Evolutionary conservation across 2,888 invertebrate species (phyloP).

Genomic region (Pristionchus arcanus): DNA sequence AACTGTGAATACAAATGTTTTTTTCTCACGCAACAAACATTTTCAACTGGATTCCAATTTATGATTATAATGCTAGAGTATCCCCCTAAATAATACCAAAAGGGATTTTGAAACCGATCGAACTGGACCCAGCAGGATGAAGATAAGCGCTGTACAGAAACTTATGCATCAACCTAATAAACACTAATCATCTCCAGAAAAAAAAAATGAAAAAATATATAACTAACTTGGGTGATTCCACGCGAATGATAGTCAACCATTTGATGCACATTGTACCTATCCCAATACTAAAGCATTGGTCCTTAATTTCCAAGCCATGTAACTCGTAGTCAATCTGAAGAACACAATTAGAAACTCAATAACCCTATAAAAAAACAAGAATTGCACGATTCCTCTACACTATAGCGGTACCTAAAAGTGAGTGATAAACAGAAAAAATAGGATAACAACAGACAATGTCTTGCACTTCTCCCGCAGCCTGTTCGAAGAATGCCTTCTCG

Average conservation of each 20-base stretch:
- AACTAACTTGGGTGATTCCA: neutral
- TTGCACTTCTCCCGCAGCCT: neutral
- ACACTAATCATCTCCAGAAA: neutral
- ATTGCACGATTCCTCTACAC: too few species aligned
- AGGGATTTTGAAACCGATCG: too few species aligned
- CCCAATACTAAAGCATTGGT: neutral
- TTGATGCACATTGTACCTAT: neutral
- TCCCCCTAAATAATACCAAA: too few species aligned
- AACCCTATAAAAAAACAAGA: too few species aligned
- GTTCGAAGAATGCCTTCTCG: neutral
- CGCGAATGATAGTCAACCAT: neutral
- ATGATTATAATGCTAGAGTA: too few species aligned
- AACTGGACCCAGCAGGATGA: too few species aligned
- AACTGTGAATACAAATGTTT: too few species aligned
- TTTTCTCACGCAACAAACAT: too few species aligned
- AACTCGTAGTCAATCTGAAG: neutral
- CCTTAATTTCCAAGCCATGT: neutral
- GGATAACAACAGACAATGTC: neutral
- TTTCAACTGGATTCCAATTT: too few species aligned
- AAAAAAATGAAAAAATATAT: neutral
- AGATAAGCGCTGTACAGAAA: too few species aligned
- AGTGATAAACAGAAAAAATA: neutral
- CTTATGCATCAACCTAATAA: too few species aligned
- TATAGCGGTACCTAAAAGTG: too few species aligned
- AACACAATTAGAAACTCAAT: neutral